Evolutionary conservation across 2,797 vertebrate species (phyloP).

Genomic region (Pteropus rufus): DNA sequence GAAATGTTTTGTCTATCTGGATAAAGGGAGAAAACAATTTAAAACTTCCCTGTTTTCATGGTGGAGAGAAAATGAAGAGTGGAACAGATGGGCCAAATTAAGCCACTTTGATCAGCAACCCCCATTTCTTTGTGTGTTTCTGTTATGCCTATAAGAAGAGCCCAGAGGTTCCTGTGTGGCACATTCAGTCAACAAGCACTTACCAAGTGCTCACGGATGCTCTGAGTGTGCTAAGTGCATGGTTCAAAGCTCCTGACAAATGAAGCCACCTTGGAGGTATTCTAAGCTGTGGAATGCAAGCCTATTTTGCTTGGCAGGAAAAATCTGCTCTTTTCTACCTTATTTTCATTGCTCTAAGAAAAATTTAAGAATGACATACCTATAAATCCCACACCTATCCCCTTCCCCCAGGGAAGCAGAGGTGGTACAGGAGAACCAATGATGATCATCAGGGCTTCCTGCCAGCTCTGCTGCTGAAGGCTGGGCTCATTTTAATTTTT

Average conservation of each 20-base stretch:
- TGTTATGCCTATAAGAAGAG: neutral
- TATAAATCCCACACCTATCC: neutral
- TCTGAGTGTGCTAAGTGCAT: neutral
- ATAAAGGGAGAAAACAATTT: neutral
- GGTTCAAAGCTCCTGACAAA: neutral
- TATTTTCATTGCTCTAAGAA: neutral
- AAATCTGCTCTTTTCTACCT: neutral
- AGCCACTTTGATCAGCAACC: neutral
- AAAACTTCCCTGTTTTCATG: neutral
- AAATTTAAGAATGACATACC: neutral
- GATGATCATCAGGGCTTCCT: neutral
- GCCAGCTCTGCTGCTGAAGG: neutral
- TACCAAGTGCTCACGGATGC: neutral
- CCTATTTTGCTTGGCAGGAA: neutral
- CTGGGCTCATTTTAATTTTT: neutral
- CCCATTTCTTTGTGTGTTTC: neutral
- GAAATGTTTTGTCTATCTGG: neutral
- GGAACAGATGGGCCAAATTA: neutral
- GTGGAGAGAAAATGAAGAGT: neutral
- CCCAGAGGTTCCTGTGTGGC: neutral
- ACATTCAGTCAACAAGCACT: neutral
- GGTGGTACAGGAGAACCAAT: neutral
- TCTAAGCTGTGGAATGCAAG: neutral
- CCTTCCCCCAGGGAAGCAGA: neutral
- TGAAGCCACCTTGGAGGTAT: neutral